Percentiles rank a stretch among this genome's conserved stretches.
Evolutionary conservation across 1,140 invertebrate genomes (phyloP).

Genomic region (Drosophila truncata): DNA sequence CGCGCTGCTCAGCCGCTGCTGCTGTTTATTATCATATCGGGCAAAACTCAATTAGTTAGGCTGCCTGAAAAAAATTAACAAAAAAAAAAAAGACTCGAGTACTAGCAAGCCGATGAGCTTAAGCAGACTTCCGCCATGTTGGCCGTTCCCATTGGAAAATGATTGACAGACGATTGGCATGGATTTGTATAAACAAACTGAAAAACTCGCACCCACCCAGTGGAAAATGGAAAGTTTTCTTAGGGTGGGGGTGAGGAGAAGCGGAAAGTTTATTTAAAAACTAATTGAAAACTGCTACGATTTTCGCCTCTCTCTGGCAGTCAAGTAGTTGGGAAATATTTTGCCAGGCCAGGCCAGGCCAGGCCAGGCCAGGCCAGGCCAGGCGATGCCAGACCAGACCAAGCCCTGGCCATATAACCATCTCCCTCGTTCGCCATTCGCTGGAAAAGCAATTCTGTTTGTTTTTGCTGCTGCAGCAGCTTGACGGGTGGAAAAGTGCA

Average conservation of each 20-base stretch:
- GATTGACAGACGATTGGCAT: conserved; percentile 85
- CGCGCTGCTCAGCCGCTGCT: conserved; percentile 10
- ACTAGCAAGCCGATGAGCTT: conserved; percentile 62
- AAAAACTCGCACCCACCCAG: conserved; percentile 33
- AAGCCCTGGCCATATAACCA: conserved; percentile 3
- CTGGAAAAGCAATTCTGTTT: conserved; percentile 71
- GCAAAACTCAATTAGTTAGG: conserved; percentile 78
- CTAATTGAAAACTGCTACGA: conserved; percentile 79
- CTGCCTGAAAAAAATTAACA: not conserved
- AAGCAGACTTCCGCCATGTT: conserved; percentile 83
- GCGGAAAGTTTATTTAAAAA: conserved; percentile 77
- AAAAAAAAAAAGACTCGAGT: not conserved
- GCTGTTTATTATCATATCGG: conserved; percentile 78
- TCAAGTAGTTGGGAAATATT: conserved; percentile 68
- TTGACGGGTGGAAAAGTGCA: conserved; percentile 68
- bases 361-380: conserved; percentile 9
- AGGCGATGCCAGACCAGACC: not conserved
- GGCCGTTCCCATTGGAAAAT: conserved; percentile 70
- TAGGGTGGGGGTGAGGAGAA: not conserved
- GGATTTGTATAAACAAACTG: conserved; percentile 80
- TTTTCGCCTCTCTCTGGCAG: not conserved
- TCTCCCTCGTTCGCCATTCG: conserved; percentile 37
- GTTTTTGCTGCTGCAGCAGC: conserved; percentile 57
- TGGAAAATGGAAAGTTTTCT: conserved; percentile 75
- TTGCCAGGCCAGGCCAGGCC: conserved; percentile 21